Conservation (phyloP, 2,888 invertebrate genomes). For the Nomada goodeniana region DNA sequence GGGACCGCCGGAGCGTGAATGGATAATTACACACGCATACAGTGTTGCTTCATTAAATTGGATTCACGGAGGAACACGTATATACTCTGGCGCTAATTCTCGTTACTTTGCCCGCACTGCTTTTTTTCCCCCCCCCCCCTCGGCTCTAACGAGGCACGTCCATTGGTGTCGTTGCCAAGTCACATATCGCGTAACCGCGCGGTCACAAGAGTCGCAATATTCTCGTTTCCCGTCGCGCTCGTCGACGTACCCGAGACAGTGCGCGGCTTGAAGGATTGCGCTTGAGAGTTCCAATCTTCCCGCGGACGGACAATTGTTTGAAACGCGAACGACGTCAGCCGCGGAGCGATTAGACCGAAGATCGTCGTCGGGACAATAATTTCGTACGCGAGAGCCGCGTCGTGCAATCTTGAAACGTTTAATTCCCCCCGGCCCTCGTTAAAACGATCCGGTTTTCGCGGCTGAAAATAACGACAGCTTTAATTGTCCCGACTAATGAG, state of each 20-base stretch:
- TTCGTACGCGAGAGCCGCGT: conserved; percentile 14
- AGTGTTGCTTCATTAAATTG: conserved; percentile 41
- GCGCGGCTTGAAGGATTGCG: neutral
- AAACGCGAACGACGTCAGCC: too few species aligned
- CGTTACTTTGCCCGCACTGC: conserved; percentile 15
- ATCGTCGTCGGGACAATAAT: conserved; percentile 24
- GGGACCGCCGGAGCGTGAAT: conserved; percentile 44
- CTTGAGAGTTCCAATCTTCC: neutral
- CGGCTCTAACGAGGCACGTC: conserved; percentile 45
- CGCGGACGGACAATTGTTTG: neutral
- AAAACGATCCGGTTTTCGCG: conserved; percentile 44
- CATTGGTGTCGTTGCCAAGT: conserved; percentile 59
- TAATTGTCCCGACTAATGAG: conserved; percentile 49
- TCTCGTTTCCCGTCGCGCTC: neutral
- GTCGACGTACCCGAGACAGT: neutral
- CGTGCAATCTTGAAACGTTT: conserved; percentile 47
- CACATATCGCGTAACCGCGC: conserved; percentile 29
- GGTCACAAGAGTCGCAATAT: conserved; percentile 14
- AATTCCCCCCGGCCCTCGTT: conserved; percentile 34
- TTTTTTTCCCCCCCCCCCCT: neutral
- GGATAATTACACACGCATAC: conserved; percentile 58
- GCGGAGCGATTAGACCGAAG: neutral
- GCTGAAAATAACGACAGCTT: conserved; percentile 52
- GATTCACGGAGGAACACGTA: conserved; percentile 47
- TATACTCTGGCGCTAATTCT: conserved; percentile 38